Percentiles rank a stretch among this genome's conserved stretches.
Conservation (phyloP, 2,113 vertebrate genomes). For the Lasiurus cinereus region DNA sequence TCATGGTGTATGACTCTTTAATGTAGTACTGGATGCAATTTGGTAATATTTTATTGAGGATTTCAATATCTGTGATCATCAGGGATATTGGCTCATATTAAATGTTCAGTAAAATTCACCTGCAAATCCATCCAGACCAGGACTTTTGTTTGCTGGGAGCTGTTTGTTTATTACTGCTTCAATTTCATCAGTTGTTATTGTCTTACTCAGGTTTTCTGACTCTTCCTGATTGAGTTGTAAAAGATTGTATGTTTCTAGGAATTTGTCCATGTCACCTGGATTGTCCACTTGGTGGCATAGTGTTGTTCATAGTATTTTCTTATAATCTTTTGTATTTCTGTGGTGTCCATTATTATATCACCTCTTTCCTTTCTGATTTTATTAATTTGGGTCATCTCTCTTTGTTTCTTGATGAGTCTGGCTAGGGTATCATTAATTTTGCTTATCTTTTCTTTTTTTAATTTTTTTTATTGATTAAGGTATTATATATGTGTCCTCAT, state of each 20-base stretch:
- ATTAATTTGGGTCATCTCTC: background rate
- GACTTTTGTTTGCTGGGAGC: too few species aligned
- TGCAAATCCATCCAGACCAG: too few species aligned
- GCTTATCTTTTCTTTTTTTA: too few species aligned
- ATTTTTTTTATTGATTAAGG: too few species aligned
- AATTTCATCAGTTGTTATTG: background rate
- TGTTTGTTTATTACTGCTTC: too few species aligned
- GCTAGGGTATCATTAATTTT: too few species aligned
- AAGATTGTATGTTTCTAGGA: background rate
- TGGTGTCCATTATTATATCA: background rate
- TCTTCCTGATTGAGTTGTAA: background rate
- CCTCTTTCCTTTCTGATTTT: background rate
- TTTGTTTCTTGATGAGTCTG: too few species aligned
- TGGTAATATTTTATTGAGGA: background rate
- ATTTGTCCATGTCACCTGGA: background rate
- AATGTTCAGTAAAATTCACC: too few species aligned
- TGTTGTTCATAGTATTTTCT: too few species aligned
- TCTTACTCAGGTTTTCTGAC: background rate
- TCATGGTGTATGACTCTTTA: background rate
- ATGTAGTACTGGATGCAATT: background rate
- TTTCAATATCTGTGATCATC: background rate
- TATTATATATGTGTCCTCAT: too few species aligned
- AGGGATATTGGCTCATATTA: too few species aligned
- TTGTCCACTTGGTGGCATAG: background rate
- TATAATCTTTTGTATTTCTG: too few species aligned